Base-by-base conservation (phyloP, 2,797 vertebrate genomes). In the Sarcophilus harrisii region DNA sequence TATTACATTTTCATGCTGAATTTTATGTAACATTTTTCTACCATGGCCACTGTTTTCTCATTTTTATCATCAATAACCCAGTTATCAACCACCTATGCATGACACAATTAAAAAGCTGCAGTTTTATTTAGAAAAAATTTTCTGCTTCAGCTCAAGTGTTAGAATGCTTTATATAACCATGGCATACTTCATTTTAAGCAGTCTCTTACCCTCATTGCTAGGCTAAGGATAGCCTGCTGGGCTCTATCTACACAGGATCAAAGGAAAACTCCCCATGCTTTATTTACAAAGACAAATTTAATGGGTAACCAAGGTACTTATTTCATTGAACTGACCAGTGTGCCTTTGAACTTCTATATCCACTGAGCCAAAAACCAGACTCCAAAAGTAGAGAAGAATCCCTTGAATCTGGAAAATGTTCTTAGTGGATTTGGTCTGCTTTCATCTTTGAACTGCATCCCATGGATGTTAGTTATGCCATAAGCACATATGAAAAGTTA, bases 221-320 rank as follows among this genome's bases (percentile, higher is more conserved):
- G 90, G 92, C 96, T 97, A 96, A 97, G 91, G 96, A 98, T 95
- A 98, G 97, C 95, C 87, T 66, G 45, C 94, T 96, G 90, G 97
- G 45, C 49, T 96, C 95, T 98, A 96, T 96, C 96, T 98, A 97
- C 98, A 92, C 57, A 97, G 98, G 97, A 98, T 98, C 98, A 98
- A 98, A 98, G 98, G 90, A 95, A 97, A 98, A 97, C 94, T 95
- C 91, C n/a, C 93, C 96, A 96, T 5, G 58, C 10, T 58, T 98
- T 98, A 98, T 96, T 98, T 98, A 98, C 97, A 98, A 98, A 98
- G 97, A 97, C 98, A 98, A 98, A 98, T 97, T 97, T 54, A 98
- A 98, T 98, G 98, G 97, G 94, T 98, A 98, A 98, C 98, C 98
- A 98, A 98, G 97, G 94, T 95, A 98, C 97, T 98, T 97, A 92